Base-by-base conservation (phyloP, 2,113 vertebrate species). In the Chamaetylas fuelleborni region DNA sequence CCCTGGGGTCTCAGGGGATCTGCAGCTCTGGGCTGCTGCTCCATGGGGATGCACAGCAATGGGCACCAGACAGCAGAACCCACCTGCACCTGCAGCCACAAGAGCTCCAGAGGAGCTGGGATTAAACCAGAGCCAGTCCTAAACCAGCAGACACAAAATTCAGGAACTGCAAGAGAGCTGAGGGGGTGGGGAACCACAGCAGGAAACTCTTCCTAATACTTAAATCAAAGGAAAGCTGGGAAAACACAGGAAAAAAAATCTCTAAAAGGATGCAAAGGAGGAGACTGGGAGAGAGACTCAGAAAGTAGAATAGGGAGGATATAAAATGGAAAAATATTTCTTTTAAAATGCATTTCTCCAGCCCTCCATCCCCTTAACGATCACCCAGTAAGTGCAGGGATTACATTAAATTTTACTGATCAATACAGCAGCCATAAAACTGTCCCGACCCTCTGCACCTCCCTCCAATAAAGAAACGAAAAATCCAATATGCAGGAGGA, bases 401-500 rank as follows among this genome's bases (percentile, higher is more conserved):
- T 97, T 95, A 94, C 92, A 98, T 97, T 97, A 97, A 97, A 97
- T 97, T 97, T 95, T 92, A 82, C 95, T 80, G 93, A 97, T 98
- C 97, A 65, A 98, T 98, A 95, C 89, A 74, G 94, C 43, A 54
- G 94, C 97, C 88, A 95, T 97, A 95, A 97, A 96, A 81, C 96
- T 92, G 96, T 92, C 96, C 96, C 81, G 43, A 92, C 97, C 96
- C 95, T 76, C 96, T 95, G 96, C 83, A 94, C 96, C 94, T 96
- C 96, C 97, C 87, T 88, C 70, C 85, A 64, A 95, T 97, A 93
- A 94, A 96, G 92, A 73, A 93, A 91, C 94, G 85, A 90, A 90
- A 95, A 97, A 97, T 97, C 96, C 97, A 95, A 97, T 97, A 93
- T 90, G 93, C 90, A 89, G 74, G 86, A 81, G 71, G 29, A 88